Evolutionary conservation across 2,797 vertebrate species (phyloP), one percentile per base, ranked within the genome.

Genomic region (Lates japonicus): DNA sequence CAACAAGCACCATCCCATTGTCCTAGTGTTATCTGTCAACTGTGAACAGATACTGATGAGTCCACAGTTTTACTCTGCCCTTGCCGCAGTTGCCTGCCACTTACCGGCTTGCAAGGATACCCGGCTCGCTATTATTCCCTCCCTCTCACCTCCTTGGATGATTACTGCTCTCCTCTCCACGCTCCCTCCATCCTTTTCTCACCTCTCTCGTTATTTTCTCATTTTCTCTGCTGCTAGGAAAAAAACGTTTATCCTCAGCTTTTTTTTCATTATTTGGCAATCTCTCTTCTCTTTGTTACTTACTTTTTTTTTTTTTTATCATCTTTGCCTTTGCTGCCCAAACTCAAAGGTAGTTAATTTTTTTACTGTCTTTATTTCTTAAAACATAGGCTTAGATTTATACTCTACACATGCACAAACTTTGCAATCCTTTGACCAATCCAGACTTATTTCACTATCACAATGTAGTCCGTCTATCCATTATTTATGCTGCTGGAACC

Each of bases 1-100:
- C 87, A 85, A 80, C 51, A 72, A 46, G 76, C 70, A 51, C 74
- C 71, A 59, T 66, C 74, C 78, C 74, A 71, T 90, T 87, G 89
- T 91, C 87, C 86, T 60, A 1, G 78, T 84, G 83, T 90, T 92
- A 93, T 92, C 92, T 92, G 76, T 91, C 90, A 90, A 69, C 86
- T 88, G 88, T 87, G 89, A 88, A 89, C 78, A 90, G 76, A 90
- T 90, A 86, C 74, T 90, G 92, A 93, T 94, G 93, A 94, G 81
- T 94, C 88, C 81, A 90, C 90, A 89, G 39, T 92, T 92, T 90
- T 77, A 10, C 83, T 84, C 82, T 90, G 86, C 81, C 91, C 89
- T 90, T 87, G 90, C 87, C 84, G 89, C 87, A 87, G 87, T 86
- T 85, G 82, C 90, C 81, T 88, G 76, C 79, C 85, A 84, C 88